Evolutionary conservation across 1,140 invertebrate genomes (phyloP).

Genomic region (Tribolium castaneum): DNA sequence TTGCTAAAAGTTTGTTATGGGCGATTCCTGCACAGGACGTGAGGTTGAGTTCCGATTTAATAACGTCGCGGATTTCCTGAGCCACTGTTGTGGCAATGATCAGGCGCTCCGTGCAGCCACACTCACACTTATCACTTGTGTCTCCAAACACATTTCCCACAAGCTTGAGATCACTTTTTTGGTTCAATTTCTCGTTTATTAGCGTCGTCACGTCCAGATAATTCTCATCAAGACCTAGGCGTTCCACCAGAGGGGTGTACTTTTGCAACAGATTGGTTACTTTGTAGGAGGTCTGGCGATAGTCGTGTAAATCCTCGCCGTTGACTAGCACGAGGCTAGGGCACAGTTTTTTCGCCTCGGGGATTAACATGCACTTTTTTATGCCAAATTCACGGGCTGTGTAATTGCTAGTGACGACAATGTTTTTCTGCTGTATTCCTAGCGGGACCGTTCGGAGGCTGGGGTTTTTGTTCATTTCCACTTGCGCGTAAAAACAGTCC

Average conservation of each 20-base stretch:
- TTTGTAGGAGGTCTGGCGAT: constrained; percentile 77
- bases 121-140: constrained; percentile 70
- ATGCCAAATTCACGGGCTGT: constrained; percentile 77
- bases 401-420: constrained; percentile 85
- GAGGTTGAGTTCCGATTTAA: constrained; percentile 75
- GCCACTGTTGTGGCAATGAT: constrained; percentile 76
- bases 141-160: constrained; percentile 70
- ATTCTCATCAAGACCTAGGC: constrained; percentile 84
- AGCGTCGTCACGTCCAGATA: constrained; percentile 80
- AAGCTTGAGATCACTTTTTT: constrained; percentile 59
- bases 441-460: constrained; percentile 73
- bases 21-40: constrained; percentile 85
- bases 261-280: constrained; percentile 74
- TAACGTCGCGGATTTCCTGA: constrained; percentile 74
- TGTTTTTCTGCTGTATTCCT: constrained; percentile 83
- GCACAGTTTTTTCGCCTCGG: constrained; percentile 75
- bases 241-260: constrained; percentile 78
- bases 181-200: constrained; percentile 68
- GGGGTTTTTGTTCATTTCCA: constrained; percentile 79
- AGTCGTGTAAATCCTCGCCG: constrained; percentile 81
- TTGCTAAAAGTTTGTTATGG: constrained; percentile 86
- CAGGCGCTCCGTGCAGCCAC: constrained; percentile 76
- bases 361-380: constrained; percentile 78
- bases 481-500: constrained; percentile 87
- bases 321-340: constrained; percentile 76